Evolutionary conservation across 2,888 invertebrate species (phyloP).

Genomic region (Phyllotreta striolata): DNA sequence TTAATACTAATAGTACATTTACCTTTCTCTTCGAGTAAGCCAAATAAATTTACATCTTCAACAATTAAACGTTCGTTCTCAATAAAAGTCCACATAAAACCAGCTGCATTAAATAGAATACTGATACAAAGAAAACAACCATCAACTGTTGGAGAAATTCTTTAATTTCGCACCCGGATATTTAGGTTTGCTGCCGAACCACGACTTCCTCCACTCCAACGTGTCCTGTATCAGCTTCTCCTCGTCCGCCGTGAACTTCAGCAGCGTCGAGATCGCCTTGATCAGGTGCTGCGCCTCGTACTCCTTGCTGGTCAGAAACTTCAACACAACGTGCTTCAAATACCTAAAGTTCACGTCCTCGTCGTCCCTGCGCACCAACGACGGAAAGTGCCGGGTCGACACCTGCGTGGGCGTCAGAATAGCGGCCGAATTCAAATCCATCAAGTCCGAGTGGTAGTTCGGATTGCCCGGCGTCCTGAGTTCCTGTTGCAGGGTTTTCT

Average conservation of each 20-base stretch:
- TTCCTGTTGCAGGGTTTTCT: conserved; percentile 90
- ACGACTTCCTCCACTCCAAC: conserved; percentile 77
- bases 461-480: conserved; percentile 66
- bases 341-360: conserved; percentile 85
- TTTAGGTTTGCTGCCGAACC: conserved; percentile 71
- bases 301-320: conserved; percentile 90
- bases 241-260: conserved; percentile 86
- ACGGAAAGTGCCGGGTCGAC: conserved; percentile 60
- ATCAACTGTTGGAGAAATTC: conserved; percentile 68
- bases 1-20: not conserved
- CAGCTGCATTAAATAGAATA: conserved; percentile 10
- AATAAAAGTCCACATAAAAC: not conserved
- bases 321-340: conserved; percentile 91
- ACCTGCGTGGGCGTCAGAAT: conserved; percentile 70
- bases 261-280: conserved; percentile 83
- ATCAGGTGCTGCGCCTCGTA: conserved; percentile 89
- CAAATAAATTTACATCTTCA: not conserved
- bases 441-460: conserved; percentile 66
- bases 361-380: conserved; percentile 59
- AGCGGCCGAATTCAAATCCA: conserved; percentile 64
- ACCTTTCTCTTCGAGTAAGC: not conserved
- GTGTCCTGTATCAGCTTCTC: conserved; percentile 83
- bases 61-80: not conserved
- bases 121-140: conserved; percentile 50
- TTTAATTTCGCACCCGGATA: conserved; percentile 63